Evolutionary conservation across 2,888 invertebrate genomes (phyloP), one percentile per base, ranked within the genome.

Genomic region (Leptarthrus brevirostris): DNA sequence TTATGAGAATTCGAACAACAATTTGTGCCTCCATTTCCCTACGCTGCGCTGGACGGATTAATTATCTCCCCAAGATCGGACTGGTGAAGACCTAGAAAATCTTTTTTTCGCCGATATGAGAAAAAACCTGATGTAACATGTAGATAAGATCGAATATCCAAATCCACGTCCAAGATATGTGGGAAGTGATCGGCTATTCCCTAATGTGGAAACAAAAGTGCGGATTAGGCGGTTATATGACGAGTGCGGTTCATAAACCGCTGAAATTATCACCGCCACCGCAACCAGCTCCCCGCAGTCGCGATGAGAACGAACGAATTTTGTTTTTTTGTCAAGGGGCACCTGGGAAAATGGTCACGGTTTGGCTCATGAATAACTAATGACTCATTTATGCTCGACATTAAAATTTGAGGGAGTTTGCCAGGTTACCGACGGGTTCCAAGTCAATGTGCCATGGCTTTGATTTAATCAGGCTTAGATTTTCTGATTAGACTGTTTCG

Each of bases 1-100:
- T 54, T 54, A 54, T 54, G 26, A 5, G 24, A 26, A 26, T 30
- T 26, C 18, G n/a, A 49, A 49, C 49, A 40, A 40, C 22, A 18
- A 52, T 52, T 52, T 52, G 52, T 52, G 52, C 52, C 52, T 18
- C 30, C 54, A 54, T 54, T 24, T 54, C 54, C 54, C 26, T 53
- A 18, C 53, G 4, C 53, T 26, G n/a, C 54, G 3, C 53, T 26
- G n/a, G 24, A 22, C 30, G 30, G 26, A 54, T 54, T 54, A 30
- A 54, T 54, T 54, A 49, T 20, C 49, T 49, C 18, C 49, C 18
- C 26, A 14, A 24, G 16, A 26, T 30, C 24, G 10, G 54, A 12
- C 30, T 24, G 8, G 54, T 6, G 26, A 24, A 54, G 54, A n/a
- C 54, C 4, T 14, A 26, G 26, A 24, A 54, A 8, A 49, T 49